phyloP scores from a whole-genome alignment of 92 coral and sea anemone genomes.

The Paragorgia papillata region DNA sequence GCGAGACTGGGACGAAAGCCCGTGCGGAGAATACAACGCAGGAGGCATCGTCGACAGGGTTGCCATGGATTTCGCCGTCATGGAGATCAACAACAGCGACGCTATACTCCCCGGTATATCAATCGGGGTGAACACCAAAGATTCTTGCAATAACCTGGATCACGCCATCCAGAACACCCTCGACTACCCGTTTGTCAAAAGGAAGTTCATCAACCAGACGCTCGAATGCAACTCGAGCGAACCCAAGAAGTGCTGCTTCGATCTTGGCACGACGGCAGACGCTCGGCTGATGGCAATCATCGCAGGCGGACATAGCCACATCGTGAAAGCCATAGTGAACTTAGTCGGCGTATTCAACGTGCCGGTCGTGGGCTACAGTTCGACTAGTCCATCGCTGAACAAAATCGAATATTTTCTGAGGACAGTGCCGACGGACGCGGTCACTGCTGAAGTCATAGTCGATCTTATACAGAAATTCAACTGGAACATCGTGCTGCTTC shows the following conservation, averaged over 20 bases:
- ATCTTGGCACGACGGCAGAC: constrained; percentile 30
- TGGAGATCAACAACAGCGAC: constrained; percentile 62
- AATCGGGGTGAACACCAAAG: constrained; percentile 80
- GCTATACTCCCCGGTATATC: constrained; percentile 75
- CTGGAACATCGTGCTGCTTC: constrained; percentile 22
- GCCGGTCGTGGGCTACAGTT: constrained; percentile 74
- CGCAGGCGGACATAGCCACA: constrained; percentile 76
- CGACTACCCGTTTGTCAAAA: constrained; percentile 77
- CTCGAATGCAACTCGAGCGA: constrained; percentile 47
- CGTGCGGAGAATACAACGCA: constrained; percentile 60
- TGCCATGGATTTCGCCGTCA: constrained; percentile 79
- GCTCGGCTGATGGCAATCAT: constrained; percentile 73
- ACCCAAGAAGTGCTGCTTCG: constrained; percentile 1
- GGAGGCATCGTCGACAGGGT: constrained; percentile 70
- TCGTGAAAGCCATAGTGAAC: constrained; percentile 85
- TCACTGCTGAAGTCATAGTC: constrained; percentile 23
- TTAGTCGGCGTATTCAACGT: constrained; percentile 86
- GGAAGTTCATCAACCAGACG: constrained; percentile 51
- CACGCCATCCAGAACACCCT: constrained; percentile 79
- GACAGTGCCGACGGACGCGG: constrained; percentile 72
- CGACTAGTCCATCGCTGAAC: constrained; percentile 79
- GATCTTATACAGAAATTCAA: constrained; percentile 1
- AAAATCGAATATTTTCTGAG: constrained; percentile 83
- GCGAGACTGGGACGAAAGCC: background rate
- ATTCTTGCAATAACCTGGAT: constrained; percentile 79